Percentiles rank a stretch among this genome's conserved stretches.
Evolutionary conservation across 1,140 invertebrate genomes (phyloP).

Genomic region (Campoletis sonorensis): DNA sequence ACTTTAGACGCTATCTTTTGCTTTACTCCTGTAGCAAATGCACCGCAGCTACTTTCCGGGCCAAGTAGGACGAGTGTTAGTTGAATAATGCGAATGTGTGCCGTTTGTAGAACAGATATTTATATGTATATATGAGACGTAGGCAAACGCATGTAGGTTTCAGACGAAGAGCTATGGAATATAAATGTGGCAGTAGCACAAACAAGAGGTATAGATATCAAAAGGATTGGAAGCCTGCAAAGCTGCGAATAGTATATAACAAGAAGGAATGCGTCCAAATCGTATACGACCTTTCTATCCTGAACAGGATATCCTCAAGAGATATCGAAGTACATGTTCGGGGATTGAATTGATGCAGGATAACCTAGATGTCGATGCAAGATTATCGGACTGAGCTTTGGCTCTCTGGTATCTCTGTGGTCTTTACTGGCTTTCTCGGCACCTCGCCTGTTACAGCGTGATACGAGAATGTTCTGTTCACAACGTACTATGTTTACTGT

Average conservation of each 20-base stretch:
- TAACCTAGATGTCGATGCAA: conserved; percentile 41
- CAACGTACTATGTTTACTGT: conserved; percentile 18
- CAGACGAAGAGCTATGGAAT: background rate
- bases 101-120: background rate
- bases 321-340: conserved; percentile 20
- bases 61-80: conserved; percentile 5
- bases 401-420: conserved; percentile 35
- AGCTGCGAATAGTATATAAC: conserved; percentile 5
- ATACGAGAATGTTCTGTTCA: conserved; percentile 31
- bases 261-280: conserved; percentile 22
- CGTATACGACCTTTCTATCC: conserved; percentile 19
- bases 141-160: background rate
- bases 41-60: background rate
- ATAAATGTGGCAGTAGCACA: background rate
- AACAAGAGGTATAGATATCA: background rate
- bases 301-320: conserved; percentile 33
- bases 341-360: conserved; percentile 40
- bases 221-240: background rate
- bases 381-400: conserved; percentile 41
- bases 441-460: conserved; percentile 22
- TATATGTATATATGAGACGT: background rate
- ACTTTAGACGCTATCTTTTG: background rate
- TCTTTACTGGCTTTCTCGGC: conserved; percentile 12
- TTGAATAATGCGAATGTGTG: conserved; percentile 10
- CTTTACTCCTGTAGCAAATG: background rate